These are phyloP conservation scores for Rhinoderma darwinii DNA, from an alignment of 2,113 vertebrate species.

Conservation along the genomic window DNA sequence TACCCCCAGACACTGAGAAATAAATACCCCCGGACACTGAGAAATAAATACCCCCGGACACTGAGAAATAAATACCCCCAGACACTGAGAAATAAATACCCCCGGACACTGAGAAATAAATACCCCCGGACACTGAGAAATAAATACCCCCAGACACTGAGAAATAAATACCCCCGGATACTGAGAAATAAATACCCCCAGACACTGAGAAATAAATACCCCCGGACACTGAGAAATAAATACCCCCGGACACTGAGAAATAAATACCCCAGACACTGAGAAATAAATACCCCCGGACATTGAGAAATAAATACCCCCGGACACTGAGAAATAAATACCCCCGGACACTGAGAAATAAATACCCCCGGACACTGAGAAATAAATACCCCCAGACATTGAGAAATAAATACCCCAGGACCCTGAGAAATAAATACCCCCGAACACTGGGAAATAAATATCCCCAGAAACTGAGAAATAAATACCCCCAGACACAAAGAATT, in stretches of 20 bases:
- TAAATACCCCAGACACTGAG: no score
- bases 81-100: not conserved
- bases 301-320: not conserved
- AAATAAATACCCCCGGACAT: not conserved
- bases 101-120: not conserved
- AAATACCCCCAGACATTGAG: not conserved
- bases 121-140: no score
- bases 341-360: not conserved
- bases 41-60: no score
- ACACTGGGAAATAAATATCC: not conserved
- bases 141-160: not conserved
- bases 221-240: not conserved
- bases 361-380: not conserved
- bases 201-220: not conserved
- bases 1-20: not conserved
- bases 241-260: not conserved
- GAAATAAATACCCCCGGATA: no score
- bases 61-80: not conserved
- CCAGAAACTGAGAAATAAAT: not conserved
- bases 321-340: not conserved
- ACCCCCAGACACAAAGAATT: not conserved
- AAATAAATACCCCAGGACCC: no score
- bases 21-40: not conserved
- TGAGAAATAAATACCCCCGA: not conserved
- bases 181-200: not conserved